Conservation (phyloP, 2,113 vertebrate genomes). For the Pluvialis apricaria region DNA sequence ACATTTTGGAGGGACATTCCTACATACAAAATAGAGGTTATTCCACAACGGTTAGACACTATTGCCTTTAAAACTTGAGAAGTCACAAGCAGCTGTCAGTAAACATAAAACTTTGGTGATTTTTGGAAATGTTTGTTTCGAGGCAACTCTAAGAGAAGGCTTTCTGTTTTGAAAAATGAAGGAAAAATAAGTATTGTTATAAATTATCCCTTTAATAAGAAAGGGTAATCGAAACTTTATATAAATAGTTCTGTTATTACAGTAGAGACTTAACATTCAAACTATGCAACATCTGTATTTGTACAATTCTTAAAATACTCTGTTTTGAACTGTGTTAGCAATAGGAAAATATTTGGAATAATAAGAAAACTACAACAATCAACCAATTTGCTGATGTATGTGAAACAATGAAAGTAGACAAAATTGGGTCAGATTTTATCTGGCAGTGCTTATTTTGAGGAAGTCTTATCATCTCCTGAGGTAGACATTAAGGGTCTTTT, state of each 20-base stretch:
- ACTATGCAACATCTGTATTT: neutral
- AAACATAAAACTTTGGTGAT: neutral
- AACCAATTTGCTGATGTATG: slow-evolving; percentile 31
- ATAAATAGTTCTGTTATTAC: neutral
- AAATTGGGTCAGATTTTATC: slow-evolving; percentile 69
- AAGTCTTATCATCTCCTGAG: slow-evolving; percentile 8
- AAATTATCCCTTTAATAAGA: neutral
- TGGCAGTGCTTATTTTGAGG: slow-evolving; percentile 20
- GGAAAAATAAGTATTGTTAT: neutral
- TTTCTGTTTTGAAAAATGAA: slow-evolving; percentile 31
- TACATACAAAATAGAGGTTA: neutral
- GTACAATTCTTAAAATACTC: neutral
- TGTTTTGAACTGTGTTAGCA: neutral
- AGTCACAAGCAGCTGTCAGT: neutral
- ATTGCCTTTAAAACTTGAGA: slow-evolving; percentile 18
- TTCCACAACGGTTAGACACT: neutral
- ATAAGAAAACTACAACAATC: neutral
- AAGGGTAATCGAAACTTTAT: neutral
- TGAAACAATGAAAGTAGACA: slow-evolving; percentile 14
- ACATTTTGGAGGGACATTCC: neutral
- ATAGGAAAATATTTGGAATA: slow-evolving; percentile 38
- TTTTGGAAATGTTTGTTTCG: neutral
- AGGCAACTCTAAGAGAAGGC: neutral
- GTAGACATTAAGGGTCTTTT: neutral
- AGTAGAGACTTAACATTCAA: neutral